Conservation (phyloP, 2,797 vertebrate species). For the Sitta carolinensis region DNA sequence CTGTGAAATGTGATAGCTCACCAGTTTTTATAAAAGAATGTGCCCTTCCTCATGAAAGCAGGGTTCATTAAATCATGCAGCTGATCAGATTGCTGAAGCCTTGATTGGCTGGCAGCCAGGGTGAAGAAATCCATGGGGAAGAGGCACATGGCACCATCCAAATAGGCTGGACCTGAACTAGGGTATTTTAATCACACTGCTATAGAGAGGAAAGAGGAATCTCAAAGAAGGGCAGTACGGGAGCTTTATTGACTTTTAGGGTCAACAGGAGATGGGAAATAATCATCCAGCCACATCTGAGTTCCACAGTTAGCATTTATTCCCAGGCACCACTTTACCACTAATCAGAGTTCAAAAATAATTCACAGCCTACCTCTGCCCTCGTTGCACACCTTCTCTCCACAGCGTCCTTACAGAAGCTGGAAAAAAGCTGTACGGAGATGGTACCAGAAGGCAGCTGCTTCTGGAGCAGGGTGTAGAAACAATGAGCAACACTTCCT, state of each 20-base stretch:
- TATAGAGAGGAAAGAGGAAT: background rate
- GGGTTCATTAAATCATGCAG: constrained; percentile 69
- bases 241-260: background rate
- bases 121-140: constrained; percentile 46
- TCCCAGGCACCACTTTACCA: background rate
- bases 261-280: constrained; percentile 9
- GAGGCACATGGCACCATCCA: background rate
- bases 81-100: constrained; percentile 65
- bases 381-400: background rate
- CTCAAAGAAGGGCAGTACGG: background rate
- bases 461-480: background rate
- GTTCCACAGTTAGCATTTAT: background rate
- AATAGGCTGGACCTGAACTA: background rate
- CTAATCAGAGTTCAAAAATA: constrained; percentile 10
- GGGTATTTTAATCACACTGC: constrained; percentile 24
- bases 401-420: background rate
- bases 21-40: constrained; percentile 60
- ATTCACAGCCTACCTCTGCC: background rate
- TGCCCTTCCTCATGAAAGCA: constrained; percentile 61
- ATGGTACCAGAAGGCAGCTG: background rate
- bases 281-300: background rate
- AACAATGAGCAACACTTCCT: accelerated
- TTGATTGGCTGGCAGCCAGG: constrained; percentile 56
- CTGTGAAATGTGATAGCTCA: constrained; percentile 67
- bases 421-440: background rate